Base-by-base conservation (phyloP, 2,113 vertebrate genomes). In the Peromyscus leucopus region DNA sequence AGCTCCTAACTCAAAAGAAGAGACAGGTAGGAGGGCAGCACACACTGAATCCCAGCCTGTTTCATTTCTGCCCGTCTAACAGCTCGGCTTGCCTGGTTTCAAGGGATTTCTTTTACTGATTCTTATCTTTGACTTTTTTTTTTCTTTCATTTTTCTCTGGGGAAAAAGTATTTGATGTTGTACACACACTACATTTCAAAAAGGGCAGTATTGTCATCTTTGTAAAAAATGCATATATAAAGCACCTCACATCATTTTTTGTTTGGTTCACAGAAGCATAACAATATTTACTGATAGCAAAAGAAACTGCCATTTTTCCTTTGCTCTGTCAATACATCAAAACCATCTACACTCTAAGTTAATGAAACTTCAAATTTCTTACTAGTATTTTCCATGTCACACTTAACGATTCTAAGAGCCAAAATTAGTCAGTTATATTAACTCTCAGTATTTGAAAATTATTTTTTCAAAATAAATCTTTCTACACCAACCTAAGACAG, bases 401-500 rank as follows among this genome's bases (percentile, higher is more conserved):
- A 75, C 2, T 87, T 83, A 79, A 92, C 74, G 92, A 12, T 36
- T 92, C 42, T 39, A 95, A 93, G 87, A 42, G n/a, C 24, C 61
- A 59, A 93, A 94, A 89, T 42, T 74, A 72, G 51, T 88, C 51
- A 80, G 36, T 87, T 86, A 88, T 15, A 75, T 46, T 67, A 89
- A 94, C 16, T 21, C 21, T 19, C 42, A 83, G 67, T 89, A 74
- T 65, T 28, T 91, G 17, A 95, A 91, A 95, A 65, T 6, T 78
- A 39, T 24, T 93, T 94, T 93, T 74, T 78, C 71, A 97, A 95
- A 96, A 85, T 83, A 93, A 93, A 76, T 19, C 46, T 91, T 92
- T 76, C 59, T n/a, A 95, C 57, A 80, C 12, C 21, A 95, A 91
- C 16, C 85, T 88, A 95, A 67, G 31, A 67, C 12, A 79, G 6